These are phyloP conservation scores for Dasyprocta punctata DNA, from an alignment of 2,113 vertebrate species.

Conservation along the genomic window DNA sequence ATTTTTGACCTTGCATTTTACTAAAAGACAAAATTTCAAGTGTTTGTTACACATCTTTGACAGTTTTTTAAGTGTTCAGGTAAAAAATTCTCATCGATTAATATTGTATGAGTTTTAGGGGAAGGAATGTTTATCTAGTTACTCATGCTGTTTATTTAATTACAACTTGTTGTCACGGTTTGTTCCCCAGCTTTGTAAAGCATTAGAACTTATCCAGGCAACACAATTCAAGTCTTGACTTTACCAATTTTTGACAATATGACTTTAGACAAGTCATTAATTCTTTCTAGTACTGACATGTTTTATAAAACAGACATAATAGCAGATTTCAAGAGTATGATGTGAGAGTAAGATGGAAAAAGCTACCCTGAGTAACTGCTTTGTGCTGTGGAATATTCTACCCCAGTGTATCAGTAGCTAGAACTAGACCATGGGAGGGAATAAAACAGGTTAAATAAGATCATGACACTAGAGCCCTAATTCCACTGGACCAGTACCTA, in stretches of 20 bases:
- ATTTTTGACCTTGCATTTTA: not conserved
- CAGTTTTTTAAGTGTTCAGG: not conserved
- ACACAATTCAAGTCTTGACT: not conserved
- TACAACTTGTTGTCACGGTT: too few species aligned
- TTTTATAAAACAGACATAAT: not conserved
- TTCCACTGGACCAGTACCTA: too few species aligned
- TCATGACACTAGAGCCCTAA: not conserved
- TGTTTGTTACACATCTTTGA: not conserved
- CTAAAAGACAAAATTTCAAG: not conserved
- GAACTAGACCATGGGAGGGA: not conserved
- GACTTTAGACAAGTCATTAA: not conserved
- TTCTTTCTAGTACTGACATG: not conserved
- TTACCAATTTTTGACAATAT: not conserved
- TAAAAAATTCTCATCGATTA: not conserved
- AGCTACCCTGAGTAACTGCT: not conserved
- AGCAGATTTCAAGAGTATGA: not conserved
- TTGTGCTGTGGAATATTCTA: not conserved
- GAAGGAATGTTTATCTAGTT: not conserved
- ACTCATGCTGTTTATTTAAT: too few species aligned
- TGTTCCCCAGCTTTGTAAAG: not conserved
- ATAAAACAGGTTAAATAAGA: not conserved
- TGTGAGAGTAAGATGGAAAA: not conserved
- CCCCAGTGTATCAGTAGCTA: rapidly evolving
- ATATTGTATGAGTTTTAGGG: not conserved
- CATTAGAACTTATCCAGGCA: not conserved